Conservation (phyloP, 2,113 vertebrate genomes). For the Calyptomena viridis region DNA sequence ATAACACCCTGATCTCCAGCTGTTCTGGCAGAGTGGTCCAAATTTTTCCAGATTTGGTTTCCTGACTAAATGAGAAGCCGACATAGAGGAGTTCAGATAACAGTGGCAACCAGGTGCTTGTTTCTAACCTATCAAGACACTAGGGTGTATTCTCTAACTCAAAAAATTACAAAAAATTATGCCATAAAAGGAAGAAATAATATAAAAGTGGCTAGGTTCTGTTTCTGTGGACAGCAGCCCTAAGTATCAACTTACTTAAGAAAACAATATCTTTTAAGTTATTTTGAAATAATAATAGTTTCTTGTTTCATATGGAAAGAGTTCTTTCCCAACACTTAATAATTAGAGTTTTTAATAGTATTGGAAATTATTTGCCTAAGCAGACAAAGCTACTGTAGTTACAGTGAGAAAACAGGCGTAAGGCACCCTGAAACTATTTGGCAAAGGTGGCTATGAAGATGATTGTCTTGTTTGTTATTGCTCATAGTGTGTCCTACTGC, state of each 20-base stretch:
- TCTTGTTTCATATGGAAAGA: neutral
- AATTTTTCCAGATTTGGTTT: neutral
- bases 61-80: neutral
- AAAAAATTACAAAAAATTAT: neutral
- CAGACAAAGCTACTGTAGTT: neutral
- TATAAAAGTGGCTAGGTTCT: neutral
- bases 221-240: neutral
- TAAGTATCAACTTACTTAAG: neutral
- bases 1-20: rapidly evolving
- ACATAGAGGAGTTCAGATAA: neutral
- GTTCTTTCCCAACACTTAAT: neutral
- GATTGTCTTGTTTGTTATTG: neutral
- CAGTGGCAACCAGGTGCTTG: neutral
- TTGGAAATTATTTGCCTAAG: neutral
- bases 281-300: neutral
- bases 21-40: neutral
- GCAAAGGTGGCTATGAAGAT: neutral
- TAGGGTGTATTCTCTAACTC: neutral
- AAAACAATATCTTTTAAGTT: neutral
- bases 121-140: neutral
- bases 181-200: neutral
- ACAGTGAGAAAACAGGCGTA: neutral
- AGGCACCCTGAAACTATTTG: neutral
- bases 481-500: neutral
- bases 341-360: neutral